Evolutionary conservation across 2,888 invertebrate genomes (phyloP), one percentile per base, ranked within the genome.

Genomic region (Volucella bombylans): DNA sequence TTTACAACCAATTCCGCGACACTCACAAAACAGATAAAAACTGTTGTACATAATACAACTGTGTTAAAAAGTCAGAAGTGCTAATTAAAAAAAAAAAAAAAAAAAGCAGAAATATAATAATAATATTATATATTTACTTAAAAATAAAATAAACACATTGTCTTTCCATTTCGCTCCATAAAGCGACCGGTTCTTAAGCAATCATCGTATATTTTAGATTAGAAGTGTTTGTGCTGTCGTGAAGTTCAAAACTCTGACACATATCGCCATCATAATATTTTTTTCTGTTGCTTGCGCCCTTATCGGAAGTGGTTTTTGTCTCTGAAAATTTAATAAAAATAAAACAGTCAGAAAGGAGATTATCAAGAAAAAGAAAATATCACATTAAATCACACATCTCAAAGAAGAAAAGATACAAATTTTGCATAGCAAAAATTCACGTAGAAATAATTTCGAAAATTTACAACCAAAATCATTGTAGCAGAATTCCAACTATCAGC

Each of bases 21-120:
- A 87, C 64, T 50, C 39, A 82, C 85, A 65, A 86, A 77, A 86
- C 79, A 82, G 76, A 78, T 77, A 77, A 86, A 74, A 82, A 86
- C 47, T 73, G 67, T 82, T 49, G 54, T 52, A 86, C 54, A 47
- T 57, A 62, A 64, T 59, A 69, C 57, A 79, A 83, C 9, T 59
- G 62, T 69, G 64, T 54, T 69, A 71, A 79, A 68, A 71, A 71
- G 57, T 83, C 68, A 78, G 57, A 78, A 73, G 69, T 57, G 59
- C 74, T 57, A 67, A 67, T 41, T 74, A 38, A 55, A 69, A 78
- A 39, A 49, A 62, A 62, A 68, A 4, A 31, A 31, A 31, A 6
- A 31, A 31, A 31, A 31, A 31, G 6, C 4, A 65, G 18, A 49
- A 49, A 10, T 41, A 38, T 59, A 41, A 55, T 11, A 55, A 52